These are phyloP conservation scores for Diaphora mendica DNA, from an alignment of 2,888 invertebrate genomes.

Conservation along the genomic window DNA sequence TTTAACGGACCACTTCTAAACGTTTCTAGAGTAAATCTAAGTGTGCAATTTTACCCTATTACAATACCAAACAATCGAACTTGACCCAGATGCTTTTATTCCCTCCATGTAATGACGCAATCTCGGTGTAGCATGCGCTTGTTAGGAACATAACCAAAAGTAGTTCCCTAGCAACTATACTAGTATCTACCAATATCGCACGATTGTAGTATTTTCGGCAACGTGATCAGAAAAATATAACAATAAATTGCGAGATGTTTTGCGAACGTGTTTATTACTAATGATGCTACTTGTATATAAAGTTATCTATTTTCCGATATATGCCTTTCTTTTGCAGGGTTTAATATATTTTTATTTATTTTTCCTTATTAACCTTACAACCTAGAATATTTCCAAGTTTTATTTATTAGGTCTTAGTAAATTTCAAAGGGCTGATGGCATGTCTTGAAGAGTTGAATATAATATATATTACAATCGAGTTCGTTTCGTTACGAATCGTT, in stretches of 20 bases:
- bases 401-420: background rate
- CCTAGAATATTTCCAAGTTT: background rate
- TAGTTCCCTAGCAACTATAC: background rate
- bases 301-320: background rate
- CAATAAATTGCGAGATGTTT: background rate
- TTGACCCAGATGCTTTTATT: slow-evolving; percentile 52
- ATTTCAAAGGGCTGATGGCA: background rate
- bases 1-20: slow-evolving; percentile 60
- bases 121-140: slow-evolving; percentile 29
- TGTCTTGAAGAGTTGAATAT: background rate
- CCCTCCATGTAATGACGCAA: slow-evolving; percentile 52
- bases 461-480: background rate
- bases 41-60: slow-evolving; percentile 39
- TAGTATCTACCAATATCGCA: background rate
- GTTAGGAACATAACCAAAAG: slow-evolving; percentile 6
- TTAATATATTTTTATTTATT: background rate
- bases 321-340: background rate
- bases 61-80: slow-evolving; percentile 51
- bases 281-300: slow-evolving; percentile 2
- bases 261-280: slow-evolving; percentile 4
- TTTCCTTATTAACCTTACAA: background rate
- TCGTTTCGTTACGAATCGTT: background rate
- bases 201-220: background rate
- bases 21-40: slow-evolving; percentile 52
- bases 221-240: background rate